These are phyloP conservation scores for Trachelus stipa DNA, from an alignment of 2,888 invertebrate species.

Conservation along the genomic window DNA sequence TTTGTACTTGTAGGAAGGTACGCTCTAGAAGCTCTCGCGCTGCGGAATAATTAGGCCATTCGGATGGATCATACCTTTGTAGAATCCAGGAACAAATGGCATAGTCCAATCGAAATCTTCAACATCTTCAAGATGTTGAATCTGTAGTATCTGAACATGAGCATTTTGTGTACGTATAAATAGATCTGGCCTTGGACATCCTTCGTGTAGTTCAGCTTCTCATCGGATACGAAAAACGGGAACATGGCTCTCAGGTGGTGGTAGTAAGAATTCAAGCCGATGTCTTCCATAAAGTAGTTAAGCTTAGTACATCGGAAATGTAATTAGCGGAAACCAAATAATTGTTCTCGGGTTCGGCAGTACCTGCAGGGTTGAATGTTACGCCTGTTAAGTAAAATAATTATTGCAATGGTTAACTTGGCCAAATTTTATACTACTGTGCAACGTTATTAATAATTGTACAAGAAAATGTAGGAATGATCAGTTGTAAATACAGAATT, in stretches of 20 bases:
- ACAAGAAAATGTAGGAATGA: too few species aligned
- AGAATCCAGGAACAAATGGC: constrained; percentile 67
- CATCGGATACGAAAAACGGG: constrained; percentile 75
- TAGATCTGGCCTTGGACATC: constrained; percentile 68
- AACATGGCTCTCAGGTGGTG: constrained; percentile 75
- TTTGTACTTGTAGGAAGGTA: constrained; percentile 9
- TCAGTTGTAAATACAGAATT: neutral
- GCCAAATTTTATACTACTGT: too few species aligned
- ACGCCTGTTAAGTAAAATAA: constrained; percentile 4
- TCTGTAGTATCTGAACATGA: constrained; percentile 68
- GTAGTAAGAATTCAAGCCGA: constrained; percentile 77
- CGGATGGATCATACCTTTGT: constrained; percentile 69
- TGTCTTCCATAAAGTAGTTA: constrained; percentile 78
- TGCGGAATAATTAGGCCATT: constrained; percentile 69
- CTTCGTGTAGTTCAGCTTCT: constrained; percentile 65
- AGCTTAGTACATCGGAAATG: constrained; percentile 70
- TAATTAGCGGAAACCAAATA: constrained; percentile 75
- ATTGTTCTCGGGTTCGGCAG: constrained; percentile 54
- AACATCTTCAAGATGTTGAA: constrained; percentile 66
- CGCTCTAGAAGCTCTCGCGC: constrained; percentile 47
- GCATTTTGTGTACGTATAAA: constrained; percentile 64
- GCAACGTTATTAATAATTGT: too few species aligned
- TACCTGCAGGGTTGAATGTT: constrained; percentile 51
- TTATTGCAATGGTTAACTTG: too few species aligned
- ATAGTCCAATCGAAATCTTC: constrained; percentile 66